These are phyloP conservation scores for Leptodactylus fallax DNA, from an alignment of 2,797 vertebrate genomes.

Conservation along the genomic window DNA sequence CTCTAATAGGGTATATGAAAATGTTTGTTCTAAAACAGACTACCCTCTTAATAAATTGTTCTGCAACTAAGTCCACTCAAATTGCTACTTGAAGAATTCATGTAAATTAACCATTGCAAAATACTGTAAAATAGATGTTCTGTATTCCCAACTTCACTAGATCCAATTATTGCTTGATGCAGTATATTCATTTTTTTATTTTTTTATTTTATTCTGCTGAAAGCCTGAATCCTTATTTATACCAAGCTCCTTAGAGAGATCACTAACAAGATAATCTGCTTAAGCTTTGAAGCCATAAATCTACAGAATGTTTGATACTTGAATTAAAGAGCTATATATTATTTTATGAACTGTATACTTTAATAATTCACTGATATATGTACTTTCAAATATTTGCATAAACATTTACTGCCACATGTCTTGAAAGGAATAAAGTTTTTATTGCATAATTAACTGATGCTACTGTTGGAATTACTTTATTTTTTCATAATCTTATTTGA, in stretches of 20 bases:
- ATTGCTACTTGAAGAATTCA: not conserved
- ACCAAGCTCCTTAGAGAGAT: slow-evolving; percentile 39
- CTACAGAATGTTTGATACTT: slow-evolving; percentile 17
- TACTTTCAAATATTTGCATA: slow-evolving; percentile 21
- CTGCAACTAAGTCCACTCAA: not conserved
- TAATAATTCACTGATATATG: slow-evolving; percentile 9
- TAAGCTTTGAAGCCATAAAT: slow-evolving; percentile 43
- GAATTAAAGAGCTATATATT: slow-evolving; percentile 40
- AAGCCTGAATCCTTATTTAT: slow-evolving; percentile 44
- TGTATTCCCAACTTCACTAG: not conserved
- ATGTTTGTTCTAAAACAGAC: no score
- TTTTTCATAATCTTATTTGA: slow-evolving; percentile 12
- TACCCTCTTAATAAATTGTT: no score
- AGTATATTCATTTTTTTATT: not conserved
- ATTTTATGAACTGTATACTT: slow-evolving; percentile 15
- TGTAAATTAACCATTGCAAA: not conserved
- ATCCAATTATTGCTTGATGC: slow-evolving; percentile 50
- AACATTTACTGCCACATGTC: not conserved
- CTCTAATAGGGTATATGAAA: no score
- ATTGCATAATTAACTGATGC: slow-evolving; percentile 2
- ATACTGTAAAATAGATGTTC: not conserved
- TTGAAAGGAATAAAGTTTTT: slow-evolving; percentile 20
- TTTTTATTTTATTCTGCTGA: not conserved
- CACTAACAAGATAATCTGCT: slow-evolving; percentile 45
- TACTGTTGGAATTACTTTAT: not conserved